Percentiles rank a stretch among this genome's conserved stretches.
phyloP scores from a whole-genome alignment of 2,113 vertebrate genomes.

The Symphodus melops region DNA sequence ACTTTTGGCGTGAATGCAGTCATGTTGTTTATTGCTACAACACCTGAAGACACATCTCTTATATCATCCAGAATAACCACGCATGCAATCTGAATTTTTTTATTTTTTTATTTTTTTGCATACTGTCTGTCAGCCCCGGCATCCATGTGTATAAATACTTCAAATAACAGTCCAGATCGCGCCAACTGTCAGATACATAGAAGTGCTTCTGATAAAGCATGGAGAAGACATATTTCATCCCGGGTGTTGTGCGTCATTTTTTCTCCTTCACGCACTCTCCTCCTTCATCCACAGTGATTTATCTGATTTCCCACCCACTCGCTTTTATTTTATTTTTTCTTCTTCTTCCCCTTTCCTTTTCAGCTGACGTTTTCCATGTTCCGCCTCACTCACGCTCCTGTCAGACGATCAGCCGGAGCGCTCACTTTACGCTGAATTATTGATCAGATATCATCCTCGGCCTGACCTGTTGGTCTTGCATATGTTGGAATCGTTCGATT shows the following conservation, averaged over 20 bases:
- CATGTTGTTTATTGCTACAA: neutral
- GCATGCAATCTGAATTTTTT: too few relatives aligned
- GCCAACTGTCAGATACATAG: slow-evolving; percentile 42
- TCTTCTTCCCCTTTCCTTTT: neutral
- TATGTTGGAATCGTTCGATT: neutral
- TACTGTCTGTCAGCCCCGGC: slow-evolving; percentile 11
- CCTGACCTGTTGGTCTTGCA: slow-evolving; percentile 11
- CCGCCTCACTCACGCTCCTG: slow-evolving; percentile 7
- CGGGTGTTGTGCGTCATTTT: slow-evolving; percentile 28
- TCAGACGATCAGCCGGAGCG: slow-evolving; percentile 7
- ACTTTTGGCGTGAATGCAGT: too few relatives aligned
- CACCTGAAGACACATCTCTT: neutral
- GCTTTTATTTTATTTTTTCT: neutral
- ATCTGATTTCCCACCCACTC: slow-evolving; percentile 41
- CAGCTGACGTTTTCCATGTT: slow-evolving; percentile 21
- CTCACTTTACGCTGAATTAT: slow-evolving; percentile 38
- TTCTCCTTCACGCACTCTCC: slow-evolving; percentile 25
- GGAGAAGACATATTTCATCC: slow-evolving; percentile 32
- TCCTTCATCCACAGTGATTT: slow-evolving; percentile 31
- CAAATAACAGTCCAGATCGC: slow-evolving; percentile 19
- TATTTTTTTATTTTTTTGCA: too few relatives aligned
- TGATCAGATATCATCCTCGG: slow-evolving; percentile 27
- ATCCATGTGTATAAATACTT: slow-evolving; percentile 22
- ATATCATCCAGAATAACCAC: neutral
- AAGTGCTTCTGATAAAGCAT: slow-evolving; percentile 39